A percentile compares a stretch with the other conserved stretches of the same genome.
Conservation (phyloP, 2,888 invertebrate genomes). For the Parapristionchus giblindavisi region DNA sequence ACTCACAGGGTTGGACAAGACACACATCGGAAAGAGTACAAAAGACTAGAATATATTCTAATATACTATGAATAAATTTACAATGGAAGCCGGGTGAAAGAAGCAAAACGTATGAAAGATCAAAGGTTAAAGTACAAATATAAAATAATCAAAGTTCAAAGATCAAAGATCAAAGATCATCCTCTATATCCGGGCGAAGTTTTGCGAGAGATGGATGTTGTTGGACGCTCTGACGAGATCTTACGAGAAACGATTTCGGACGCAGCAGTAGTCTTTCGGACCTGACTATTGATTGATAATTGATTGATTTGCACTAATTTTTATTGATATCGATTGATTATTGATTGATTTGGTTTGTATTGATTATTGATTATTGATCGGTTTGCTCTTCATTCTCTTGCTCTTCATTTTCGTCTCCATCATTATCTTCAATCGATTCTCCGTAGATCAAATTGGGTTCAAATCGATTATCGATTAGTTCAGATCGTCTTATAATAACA, state of each 20-base stretch:
- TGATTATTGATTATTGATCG: no score
- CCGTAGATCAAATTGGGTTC: background rate
- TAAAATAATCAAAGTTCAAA: background rate
- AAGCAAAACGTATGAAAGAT: no score
- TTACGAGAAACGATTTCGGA: conserved; percentile 4
- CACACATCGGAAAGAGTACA: background rate
- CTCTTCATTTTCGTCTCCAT: conserved; percentile 2
- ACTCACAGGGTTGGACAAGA: background rate
- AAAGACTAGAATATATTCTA: background rate
- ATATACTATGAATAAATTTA: no score
- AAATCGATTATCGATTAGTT: background rate
- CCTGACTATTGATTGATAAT: no score
- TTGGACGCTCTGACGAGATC: conserved; percentile 14
- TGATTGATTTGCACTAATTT: no score
- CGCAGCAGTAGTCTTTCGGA: no score
- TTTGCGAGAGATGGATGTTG: background rate
- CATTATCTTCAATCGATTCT: conserved; percentile 8
- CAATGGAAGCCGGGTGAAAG: no score
- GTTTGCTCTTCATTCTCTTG: background rate
- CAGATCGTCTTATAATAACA: background rate
- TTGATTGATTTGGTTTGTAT: conserved; percentile 7
- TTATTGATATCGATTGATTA: no score
- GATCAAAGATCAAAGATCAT: background rate
- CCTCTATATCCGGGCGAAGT: conserved; percentile 8
- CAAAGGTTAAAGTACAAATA: background rate